phyloP scores from a whole-genome alignment of 2,888 invertebrate species.

The Aphidoletes aphidimyza region DNA sequence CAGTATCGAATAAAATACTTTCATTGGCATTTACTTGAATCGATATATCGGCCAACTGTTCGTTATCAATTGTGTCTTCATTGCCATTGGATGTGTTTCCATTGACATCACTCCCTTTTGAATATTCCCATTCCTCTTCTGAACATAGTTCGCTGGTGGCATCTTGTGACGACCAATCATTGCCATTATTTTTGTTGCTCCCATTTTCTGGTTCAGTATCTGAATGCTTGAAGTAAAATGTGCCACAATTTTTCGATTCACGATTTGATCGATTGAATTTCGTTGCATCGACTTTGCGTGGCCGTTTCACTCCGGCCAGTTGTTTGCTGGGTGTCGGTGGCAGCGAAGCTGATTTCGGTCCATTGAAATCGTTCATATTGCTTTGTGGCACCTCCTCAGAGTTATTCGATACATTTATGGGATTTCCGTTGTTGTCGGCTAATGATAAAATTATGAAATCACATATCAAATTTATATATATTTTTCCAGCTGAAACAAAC shows the following conservation, averaged over 20 bases:
- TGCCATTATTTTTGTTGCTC: conserved; percentile 65
- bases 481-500: conserved; percentile 56
- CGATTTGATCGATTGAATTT: conserved; percentile 78
- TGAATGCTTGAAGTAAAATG: conserved; percentile 86
- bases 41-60: neutral
- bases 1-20: neutral
- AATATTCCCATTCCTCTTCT: conserved; percentile 44
- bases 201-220: conserved; percentile 83
- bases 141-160: conserved; percentile 63
- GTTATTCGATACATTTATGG: neutral
- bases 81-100: conserved; percentile 67
- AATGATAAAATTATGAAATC: neutral
- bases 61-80: neutral
- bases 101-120: conserved; percentile 66
- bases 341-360: conserved; percentile 40
- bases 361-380: neutral
- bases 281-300: conserved; percentile 70
- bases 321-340: conserved; percentile 54
- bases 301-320: conserved; percentile 67
- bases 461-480: neutral
- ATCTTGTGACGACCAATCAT: conserved; percentile 61
- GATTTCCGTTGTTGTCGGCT: conserved; percentile 55
- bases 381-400: neutral
- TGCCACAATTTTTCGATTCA: conserved; percentile 84
- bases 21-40: conserved; percentile 33